phyloP scores from a whole-genome alignment of 2,113 vertebrate genomes.

The Nesoenas mayeri region DNA sequence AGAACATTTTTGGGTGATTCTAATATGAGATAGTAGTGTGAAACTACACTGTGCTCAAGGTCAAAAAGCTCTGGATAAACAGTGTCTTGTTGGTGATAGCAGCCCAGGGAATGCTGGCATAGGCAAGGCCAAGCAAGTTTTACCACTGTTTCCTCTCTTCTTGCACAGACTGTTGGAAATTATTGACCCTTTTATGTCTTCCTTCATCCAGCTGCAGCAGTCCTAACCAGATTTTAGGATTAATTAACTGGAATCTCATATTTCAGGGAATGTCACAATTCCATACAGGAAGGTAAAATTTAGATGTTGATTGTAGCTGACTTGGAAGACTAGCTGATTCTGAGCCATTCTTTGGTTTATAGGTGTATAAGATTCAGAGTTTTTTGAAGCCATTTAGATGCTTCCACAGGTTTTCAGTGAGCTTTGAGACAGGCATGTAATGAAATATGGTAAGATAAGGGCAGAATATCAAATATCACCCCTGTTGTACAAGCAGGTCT shows the following conservation, averaged over 20 bases:
- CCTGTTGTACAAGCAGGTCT: not conserved
- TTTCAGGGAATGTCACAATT: not conserved
- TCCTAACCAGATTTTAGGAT: not conserved
- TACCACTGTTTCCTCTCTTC: not conserved
- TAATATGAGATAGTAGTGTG: not conserved
- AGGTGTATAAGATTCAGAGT: not conserved
- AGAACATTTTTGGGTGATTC: not conserved
- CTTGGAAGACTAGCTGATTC: not conserved
- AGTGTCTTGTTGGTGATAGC: not conserved
- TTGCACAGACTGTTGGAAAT: not conserved
- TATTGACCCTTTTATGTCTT: not conserved
- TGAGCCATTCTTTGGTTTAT: not conserved
- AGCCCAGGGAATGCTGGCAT: not conserved
- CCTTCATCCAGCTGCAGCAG: not conserved
- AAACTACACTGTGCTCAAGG: not conserved
- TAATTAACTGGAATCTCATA: accelerated
- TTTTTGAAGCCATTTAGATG: not conserved
- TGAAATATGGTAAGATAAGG: not conserved
- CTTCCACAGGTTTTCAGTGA: not conserved
- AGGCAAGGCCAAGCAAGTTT: not conserved
- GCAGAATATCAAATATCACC: not conserved
- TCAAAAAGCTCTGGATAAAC: not conserved
- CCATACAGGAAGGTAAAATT: not conserved
- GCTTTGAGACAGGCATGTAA: not conserved
- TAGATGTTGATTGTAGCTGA: not conserved